Conservation (phyloP, 2,113 vertebrate species). For the Myotis yumanensis region DNA sequence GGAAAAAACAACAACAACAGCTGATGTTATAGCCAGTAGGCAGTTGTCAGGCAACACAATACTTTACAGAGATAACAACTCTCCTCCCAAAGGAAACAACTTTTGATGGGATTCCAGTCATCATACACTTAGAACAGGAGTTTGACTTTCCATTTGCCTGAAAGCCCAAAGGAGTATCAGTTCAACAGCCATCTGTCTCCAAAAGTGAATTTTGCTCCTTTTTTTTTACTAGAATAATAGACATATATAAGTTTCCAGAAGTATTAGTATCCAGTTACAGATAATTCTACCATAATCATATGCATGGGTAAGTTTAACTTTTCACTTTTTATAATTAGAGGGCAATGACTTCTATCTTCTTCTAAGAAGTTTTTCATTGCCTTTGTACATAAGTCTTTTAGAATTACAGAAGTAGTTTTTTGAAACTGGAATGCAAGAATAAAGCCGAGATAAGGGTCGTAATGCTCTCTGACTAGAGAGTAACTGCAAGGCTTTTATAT, state of each 20-base stretch:
- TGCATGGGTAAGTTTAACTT: not conserved
- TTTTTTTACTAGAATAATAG: not conserved
- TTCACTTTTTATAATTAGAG: not conserved
- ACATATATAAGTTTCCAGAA: not conserved
- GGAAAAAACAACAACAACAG: no score
- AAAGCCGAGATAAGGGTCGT: conserved; percentile 11
- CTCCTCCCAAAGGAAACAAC: not conserved
- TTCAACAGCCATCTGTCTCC: not conserved
- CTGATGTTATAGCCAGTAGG: not conserved
- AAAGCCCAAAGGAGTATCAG: not conserved
- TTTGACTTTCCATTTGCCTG: not conserved
- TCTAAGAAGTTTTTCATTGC: conserved; percentile 8
- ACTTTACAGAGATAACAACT: not conserved
- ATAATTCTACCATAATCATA: not conserved
- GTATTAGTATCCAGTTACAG: not conserved
- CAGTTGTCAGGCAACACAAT: not conserved
- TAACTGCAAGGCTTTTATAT: conserved; percentile 44
- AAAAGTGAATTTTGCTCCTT: not conserved
- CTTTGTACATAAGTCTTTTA: conserved; percentile 20
- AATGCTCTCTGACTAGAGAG: conserved; percentile 38
- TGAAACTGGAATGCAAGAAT: not conserved
- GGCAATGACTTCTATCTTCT: not conserved
- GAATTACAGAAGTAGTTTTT: conserved; percentile 16
- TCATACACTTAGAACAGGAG: not conserved
- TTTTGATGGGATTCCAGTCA: not conserved